Conservation (phyloP, 2,113 vertebrate species). For the Brevimyrus niger region DNA sequence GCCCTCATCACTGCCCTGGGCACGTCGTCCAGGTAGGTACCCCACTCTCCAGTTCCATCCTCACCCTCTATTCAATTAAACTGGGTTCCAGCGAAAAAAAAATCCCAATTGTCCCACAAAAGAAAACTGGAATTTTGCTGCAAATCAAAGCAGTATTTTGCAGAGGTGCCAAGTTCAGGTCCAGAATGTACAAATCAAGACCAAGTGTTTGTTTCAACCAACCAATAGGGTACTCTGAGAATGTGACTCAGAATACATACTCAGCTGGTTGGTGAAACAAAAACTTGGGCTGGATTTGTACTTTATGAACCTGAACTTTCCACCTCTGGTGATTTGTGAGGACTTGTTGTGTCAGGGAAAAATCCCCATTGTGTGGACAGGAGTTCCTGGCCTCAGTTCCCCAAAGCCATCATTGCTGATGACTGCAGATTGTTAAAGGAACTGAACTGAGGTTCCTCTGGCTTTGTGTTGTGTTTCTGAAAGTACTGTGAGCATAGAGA, state of each 20-base stretch:
- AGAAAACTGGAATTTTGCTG: background rate
- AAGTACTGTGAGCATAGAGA: background rate
- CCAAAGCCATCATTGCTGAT: background rate
- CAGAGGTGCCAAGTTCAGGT: too few relatives aligned
- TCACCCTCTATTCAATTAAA: background rate
- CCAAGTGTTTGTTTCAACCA: too few relatives aligned
- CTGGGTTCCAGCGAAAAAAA: background rate
- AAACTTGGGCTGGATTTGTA: too few relatives aligned
- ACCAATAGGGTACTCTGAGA: too few relatives aligned
- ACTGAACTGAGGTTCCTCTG: background rate
- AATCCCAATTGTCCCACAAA: background rate
- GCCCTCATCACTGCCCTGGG: slow-evolving; percentile 91
- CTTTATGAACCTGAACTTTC: too few relatives aligned
- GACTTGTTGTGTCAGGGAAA: background rate
- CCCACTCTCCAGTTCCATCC: background rate
- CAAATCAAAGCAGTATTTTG: background rate
- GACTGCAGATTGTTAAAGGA: background rate
- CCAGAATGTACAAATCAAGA: too few relatives aligned
- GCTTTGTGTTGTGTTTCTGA: background rate
- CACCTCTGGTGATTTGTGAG: background rate
- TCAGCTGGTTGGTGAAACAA: too few relatives aligned
- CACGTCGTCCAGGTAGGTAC: slow-evolving; percentile 84
- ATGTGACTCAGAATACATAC: too few relatives aligned
- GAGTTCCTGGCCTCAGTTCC: background rate
- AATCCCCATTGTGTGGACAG: background rate